Evolutionary conservation across 2,797 vertebrate species (phyloP), one percentile per base, ranked within the genome.

Genomic region (Columba guinea): DNA sequence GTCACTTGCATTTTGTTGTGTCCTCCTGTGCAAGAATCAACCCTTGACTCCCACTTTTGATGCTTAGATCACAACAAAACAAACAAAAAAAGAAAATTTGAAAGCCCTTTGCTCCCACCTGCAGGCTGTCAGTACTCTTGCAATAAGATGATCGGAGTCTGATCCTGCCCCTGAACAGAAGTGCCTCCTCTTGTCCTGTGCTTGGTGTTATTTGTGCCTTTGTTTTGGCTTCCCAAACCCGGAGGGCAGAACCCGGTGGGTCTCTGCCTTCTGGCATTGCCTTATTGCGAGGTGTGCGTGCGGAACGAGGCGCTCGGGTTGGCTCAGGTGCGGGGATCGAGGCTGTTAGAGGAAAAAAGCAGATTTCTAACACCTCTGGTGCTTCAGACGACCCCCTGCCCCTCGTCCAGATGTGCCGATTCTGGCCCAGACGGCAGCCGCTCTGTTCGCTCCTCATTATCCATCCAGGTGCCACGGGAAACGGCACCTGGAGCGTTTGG

Each of bases 401-500:
- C 93, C 7, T 32, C 2, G 0, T 30, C 67, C 92, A 85, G 77
- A 82, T 93, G 87, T 92, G 82, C 78, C 0, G 34, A 4, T 32
- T 28, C 21, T 41, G 68, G 55, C 74, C 37, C 92, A 60, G 81
- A 17, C 3, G 0, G n/a, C 69, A 17, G 74, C 21, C 13, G 83
- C 77, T 89, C 55, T 10, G 48, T 35, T 92, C 84, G 67, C 84
- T 69, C 74, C 94, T 95, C 86, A 22, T 95, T 95, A 88, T 14
- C 60, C 74, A 7, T 1, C 30, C 63, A 68, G 48, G 44, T 75
- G 82, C 58, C 20, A 9, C 3, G 65, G 84, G 87, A 87, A 90
- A 10, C 4, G 1, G 89, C 95, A 88, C 21, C 87, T 69, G 87
- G 21, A 35, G 68, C 0, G 3, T 28, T 62, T 0, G 0, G 37